Base-by-base conservation (phyloP, 1,140 invertebrate genomes). In the Macrostomum lignano region DNA sequence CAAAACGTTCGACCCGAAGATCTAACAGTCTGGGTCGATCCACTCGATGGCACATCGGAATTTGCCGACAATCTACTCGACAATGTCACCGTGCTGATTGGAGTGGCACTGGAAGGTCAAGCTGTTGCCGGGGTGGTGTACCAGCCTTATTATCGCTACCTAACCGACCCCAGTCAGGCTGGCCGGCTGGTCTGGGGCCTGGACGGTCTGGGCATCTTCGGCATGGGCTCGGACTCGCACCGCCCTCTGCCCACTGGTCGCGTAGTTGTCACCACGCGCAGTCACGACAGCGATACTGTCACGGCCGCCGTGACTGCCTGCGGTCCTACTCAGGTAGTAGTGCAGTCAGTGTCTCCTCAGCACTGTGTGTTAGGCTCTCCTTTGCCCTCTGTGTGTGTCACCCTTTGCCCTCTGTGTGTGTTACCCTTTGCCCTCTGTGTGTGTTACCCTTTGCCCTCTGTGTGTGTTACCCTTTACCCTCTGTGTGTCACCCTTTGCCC, bases 51-150 rank as follows among this genome's bases (percentile, higher is more conserved):
- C 39, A 91, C 81, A 25, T 68, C 70, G 19, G 81, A 88, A 59
- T 86, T 76, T 48, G 78, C 78, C n/a, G 66, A 58, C 40, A 44
- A 26, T 53, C 52, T 61, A 60, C 55, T 96, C 15, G 78, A 94
- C 44, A 82, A 94, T 63, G 88, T 98, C 2, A 98, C 91, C 11
- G 79, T 94, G 30, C 62, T 98, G 26, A 77, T 98, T 47, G 91
- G 91, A n/a, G 69, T 98, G 37, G 73, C 82, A 22, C 66, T 86
- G 2, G 70, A 73, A 33, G 72, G 79, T 36, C 67, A 67, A 41
- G 70, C 86, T 7, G 65, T 93, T 15, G 88, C 70, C 26, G 88
- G 88, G 17, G 70, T 96, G 0, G 88, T 98, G 42, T 77, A 93
- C 65, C 91, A 98, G 51, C 91, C 91, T 0, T 98, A 75, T 57